A percentile compares a stretch with the other conserved stretches of the same genome.
Conservation (phyloP, 2,113 vertebrate species). For the Nasalis larvatus region DNA sequence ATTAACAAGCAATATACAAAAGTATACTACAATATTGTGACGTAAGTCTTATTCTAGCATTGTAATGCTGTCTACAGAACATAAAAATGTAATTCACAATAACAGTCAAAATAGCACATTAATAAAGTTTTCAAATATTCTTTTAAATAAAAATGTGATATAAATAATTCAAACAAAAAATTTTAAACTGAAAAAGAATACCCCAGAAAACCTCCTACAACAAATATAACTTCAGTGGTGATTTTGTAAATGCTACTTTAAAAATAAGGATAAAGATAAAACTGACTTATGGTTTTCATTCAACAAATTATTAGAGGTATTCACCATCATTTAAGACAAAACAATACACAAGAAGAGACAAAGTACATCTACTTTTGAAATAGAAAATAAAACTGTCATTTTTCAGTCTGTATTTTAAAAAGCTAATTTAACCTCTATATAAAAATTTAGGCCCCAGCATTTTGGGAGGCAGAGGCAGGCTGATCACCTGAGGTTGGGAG, state of each 20-base stretch:
- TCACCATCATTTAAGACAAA: background rate
- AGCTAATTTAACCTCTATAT: background rate
- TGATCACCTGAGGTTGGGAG: too few relatives aligned
- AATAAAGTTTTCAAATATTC: background rate
- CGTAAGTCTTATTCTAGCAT: background rate
- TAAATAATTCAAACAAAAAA: background rate
- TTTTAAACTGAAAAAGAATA: background rate
- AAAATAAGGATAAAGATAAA: background rate
- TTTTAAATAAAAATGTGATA: background rate
- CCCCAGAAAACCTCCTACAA: background rate
- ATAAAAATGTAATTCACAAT: background rate
- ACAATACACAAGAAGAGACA: background rate
- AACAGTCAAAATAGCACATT: background rate
- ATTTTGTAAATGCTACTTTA: background rate
- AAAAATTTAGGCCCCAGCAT: background rate
- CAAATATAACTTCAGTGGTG: background rate
- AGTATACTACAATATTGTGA: too few relatives aligned
- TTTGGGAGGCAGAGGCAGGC: too few relatives aligned
- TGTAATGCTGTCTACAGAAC: background rate
- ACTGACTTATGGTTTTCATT: background rate
- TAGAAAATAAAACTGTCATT: background rate
- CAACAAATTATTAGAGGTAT: background rate
- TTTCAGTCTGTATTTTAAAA: background rate
- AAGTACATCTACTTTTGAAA: background rate
- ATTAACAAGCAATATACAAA: background rate